Base-by-base conservation (phyloP, 2,888 invertebrate species). In the Zygothrica quintamaculata region DNA sequence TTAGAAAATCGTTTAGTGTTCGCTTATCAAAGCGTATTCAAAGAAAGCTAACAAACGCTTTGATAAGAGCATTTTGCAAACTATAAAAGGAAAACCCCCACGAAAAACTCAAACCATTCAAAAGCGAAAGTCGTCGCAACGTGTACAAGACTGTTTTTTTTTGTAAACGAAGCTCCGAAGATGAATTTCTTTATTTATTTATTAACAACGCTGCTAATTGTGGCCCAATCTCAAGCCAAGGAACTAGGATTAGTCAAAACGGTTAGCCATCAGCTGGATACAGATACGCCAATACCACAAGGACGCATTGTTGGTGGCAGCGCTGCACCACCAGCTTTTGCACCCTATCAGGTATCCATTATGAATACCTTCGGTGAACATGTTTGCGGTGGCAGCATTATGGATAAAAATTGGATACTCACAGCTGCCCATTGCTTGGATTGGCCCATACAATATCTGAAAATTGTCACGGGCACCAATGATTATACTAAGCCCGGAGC, bases 321-420 rank as follows among this genome's bases (percentile, higher is more conserved):
- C 0, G 73, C 60, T 2, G 88, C 82, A 0, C 33, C 65, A 3
- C 55, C 58, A 0, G 88, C 79, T 5, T 62, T 44, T 1, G 84
- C 88, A 0, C 91, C 91, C 33, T 90, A 89, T 62, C 89, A 90
- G 61, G 90, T 90, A n/a, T 90, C 90, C 34, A 82, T 90, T 26
- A 89, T 90, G 72, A 84, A 57, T 29, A 77, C 73, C 1, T 86
- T 87, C 12, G 84, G 81, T 0, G 86, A 87, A 26, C 90, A 90
- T 60, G 77, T 87, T 3, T 91, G 90, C 61, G 90, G 91, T 9
- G 91, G 90, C 31, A 78, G 89, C 8, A 90, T 90, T 12, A 69
- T 90, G 9, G 65, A 33, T 0, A 13, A 74, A 0, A 40, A 70
- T 0, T 90, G 89, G 86, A 82, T 90, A 1, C 40, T 90, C 1